These are phyloP conservation scores for Pardalotus punctatus DNA, from an alignment of 2,113 vertebrate species.

Conservation along the genomic window DNA sequence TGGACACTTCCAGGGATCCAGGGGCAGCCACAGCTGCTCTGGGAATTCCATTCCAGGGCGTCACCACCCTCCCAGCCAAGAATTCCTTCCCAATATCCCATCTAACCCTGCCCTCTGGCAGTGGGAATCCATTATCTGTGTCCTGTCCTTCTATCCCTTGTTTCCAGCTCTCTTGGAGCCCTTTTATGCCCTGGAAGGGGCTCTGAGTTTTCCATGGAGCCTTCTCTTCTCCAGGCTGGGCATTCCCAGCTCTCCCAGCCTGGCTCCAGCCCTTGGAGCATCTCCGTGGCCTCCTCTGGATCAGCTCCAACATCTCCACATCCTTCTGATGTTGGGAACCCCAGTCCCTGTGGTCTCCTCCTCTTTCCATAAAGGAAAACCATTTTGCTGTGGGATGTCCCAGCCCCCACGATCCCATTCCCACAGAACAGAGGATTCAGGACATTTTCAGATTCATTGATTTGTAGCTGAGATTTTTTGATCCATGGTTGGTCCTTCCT, in stretches of 20 bases:
- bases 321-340: neutral
- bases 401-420: neutral
- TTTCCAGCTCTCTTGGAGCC: neutral
- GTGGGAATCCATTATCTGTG: neutral
- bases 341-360: neutral
- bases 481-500: neutral
- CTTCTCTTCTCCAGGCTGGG: neutral
- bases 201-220: fast-evolving
- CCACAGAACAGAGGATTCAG: neutral
- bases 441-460: fast-evolving
- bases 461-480: fast-evolving
- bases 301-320: fast-evolving
- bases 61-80: fast-evolving
- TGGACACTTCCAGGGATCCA: neutral
- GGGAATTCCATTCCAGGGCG: fast-evolving
- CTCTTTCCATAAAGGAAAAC: fast-evolving
- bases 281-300: neutral
- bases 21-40: neutral
- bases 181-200: fast-evolving
- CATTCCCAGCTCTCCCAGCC: neutral
- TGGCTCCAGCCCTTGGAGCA: neutral
- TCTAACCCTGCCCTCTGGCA: neutral
- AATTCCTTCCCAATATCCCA: neutral
- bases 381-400: neutral
- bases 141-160: fast-evolving